Percentiles rank a stretch among this genome's conserved stretches.
Evolutionary conservation across 2,888 invertebrate species (phyloP).

Genomic region (Protophormia terraenovae): DNA sequence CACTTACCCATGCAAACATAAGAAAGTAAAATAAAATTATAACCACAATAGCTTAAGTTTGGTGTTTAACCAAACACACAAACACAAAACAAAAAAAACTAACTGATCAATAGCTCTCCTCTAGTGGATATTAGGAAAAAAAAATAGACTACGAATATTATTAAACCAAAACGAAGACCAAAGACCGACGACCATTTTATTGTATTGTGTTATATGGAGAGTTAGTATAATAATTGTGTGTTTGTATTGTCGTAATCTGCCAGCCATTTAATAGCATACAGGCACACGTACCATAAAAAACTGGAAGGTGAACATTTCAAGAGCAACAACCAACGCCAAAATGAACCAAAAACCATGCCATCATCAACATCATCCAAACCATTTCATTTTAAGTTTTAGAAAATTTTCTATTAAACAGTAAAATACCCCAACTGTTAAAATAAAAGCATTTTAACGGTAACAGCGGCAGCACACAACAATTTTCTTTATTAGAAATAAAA

Average conservation of each 20-base stretch:
- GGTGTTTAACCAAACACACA: not conserved
- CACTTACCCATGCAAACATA: not conserved
- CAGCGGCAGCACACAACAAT: slow-evolving; percentile 50
- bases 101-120: slow-evolving; percentile 64
- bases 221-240: slow-evolving; percentile 44
- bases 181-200: slow-evolving; percentile 29
- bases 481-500: slow-evolving; percentile 49
- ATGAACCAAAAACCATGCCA: too few relatives aligned
- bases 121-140: slow-evolving; percentile 8
- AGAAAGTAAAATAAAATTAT: slow-evolving; percentile 30
- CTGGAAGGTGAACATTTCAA: slow-evolving; percentile 67
- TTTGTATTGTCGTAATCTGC: slow-evolving; percentile 56
- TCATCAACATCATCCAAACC: not conserved
- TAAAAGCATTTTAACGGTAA: slow-evolving; percentile 56
- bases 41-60: slow-evolving; percentile 38
- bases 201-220: not conserved
- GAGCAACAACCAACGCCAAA: slow-evolving; percentile 53
- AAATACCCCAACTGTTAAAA: slow-evolving; percentile 54
- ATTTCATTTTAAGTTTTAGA: slow-evolving; percentile 47
- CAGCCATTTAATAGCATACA: slow-evolving; percentile 49
- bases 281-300: slow-evolving; percentile 41
- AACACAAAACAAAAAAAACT: slow-evolving; percentile 12
- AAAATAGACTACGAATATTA: slow-evolving; percentile 28
- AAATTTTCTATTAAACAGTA: slow-evolving; percentile 40
- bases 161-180: not conserved